A percentile compares a stretch with the other conserved stretches of the same genome.
These are phyloP conservation scores for Chiloscyllium plagiosum DNA, from an alignment of 2,113 vertebrate species.

Conservation along the genomic window DNA sequence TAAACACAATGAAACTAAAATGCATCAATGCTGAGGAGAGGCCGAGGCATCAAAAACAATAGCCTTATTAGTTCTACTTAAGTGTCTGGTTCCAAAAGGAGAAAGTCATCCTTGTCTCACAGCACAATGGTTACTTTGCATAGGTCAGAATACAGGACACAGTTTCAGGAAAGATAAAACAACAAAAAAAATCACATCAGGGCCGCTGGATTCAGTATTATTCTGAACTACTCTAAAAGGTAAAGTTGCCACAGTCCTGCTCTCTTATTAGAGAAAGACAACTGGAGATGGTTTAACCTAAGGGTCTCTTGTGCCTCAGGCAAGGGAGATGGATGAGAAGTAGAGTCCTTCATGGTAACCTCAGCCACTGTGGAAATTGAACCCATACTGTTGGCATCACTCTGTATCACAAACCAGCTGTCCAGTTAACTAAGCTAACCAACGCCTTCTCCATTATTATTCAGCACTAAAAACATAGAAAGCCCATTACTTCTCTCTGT, in stretches of 20 bases:
- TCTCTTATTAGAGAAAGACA: too few species aligned
- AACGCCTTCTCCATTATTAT: not conserved
- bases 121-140: not conserved
- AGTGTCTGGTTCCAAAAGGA: not conserved
- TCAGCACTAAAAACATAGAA: not conserved
- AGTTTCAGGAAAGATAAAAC: not conserved
- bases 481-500: not conserved
- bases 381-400: too few species aligned
- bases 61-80: not conserved
- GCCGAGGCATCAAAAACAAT: not conserved
- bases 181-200: not conserved
- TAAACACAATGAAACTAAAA: not conserved
- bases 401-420: too few species aligned
- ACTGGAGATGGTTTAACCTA: too few species aligned
- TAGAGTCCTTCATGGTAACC: too few species aligned
- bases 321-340: too few species aligned
- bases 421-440: too few species aligned
- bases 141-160: not conserved
- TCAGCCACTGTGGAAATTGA: too few species aligned
- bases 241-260: too few species aligned
- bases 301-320: too few species aligned
- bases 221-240: not conserved
- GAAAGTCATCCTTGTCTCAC: not conserved
- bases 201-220: not conserved
- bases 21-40: not conserved